Evolutionary conservation across 1,140 invertebrate genomes (phyloP).

Genomic region (Luehdorfia chinensis): DNA sequence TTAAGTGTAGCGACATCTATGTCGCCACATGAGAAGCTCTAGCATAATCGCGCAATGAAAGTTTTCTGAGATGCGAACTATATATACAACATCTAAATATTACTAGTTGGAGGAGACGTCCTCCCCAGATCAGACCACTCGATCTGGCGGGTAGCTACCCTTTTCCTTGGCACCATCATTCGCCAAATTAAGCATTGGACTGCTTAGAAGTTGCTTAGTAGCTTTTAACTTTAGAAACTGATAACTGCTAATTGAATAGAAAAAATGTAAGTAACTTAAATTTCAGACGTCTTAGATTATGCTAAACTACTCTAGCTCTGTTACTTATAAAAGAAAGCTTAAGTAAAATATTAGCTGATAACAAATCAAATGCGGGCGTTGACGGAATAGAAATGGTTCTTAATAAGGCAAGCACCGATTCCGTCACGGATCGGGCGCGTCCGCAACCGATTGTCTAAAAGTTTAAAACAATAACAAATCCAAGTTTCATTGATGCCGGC

Average conservation of each 20-base stretch:
- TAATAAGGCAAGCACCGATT: conserved; percentile 27
- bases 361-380: conserved; percentile 34
- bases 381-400: conserved; percentile 35
- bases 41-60: too few relatives aligned
- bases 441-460: conserved; percentile 22
- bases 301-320: not conserved
- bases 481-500: too few relatives aligned
- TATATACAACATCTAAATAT: too few relatives aligned
- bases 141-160: too few relatives aligned
- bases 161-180: too few relatives aligned
- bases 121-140: too few relatives aligned
- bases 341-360: conserved; percentile 40
- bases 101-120: too few relatives aligned
- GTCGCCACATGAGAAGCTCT: too few relatives aligned
- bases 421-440: conserved; percentile 33
- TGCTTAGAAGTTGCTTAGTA: not conserved
- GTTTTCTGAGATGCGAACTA: too few relatives aligned
- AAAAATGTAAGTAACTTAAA: not conserved
- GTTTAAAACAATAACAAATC: too few relatives aligned
- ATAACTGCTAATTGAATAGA: not conserved
- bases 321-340: conserved; percentile 27
- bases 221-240: not conserved
- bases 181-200: too few relatives aligned
- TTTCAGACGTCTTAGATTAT: not conserved
- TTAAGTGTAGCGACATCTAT: too few relatives aligned